Conservation (phyloP, 1,140 invertebrate genomes). For the Hycleus phaleratus region DNA sequence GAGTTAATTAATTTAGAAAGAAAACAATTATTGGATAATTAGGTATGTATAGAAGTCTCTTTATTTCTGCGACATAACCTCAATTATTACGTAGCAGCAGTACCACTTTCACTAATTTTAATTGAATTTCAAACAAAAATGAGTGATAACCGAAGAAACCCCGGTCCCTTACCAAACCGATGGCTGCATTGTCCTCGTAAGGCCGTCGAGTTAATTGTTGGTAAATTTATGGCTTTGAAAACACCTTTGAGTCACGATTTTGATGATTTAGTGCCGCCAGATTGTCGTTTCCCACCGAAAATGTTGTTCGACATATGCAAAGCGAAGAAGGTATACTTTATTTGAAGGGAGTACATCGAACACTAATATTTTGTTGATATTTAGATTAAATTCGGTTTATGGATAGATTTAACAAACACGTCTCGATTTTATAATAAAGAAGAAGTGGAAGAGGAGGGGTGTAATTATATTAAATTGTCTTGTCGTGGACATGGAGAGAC, state of each 20-base stretch:
- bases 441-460: conserved; percentile 64
- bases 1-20: too few species aligned
- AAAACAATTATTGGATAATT: too few species aligned
- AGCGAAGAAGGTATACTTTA: conserved; percentile 54
- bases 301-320: conserved; percentile 74
- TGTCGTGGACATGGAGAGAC: conserved; percentile 81
- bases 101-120: too few species aligned
- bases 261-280: conserved; percentile 71
- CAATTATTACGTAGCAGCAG: too few species aligned
- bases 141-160: too few species aligned
- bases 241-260: conserved; percentile 75
- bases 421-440: conserved; percentile 80
- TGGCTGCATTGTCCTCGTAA: conserved; percentile 92
- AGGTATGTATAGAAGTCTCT: too few species aligned
- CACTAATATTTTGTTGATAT: not conserved
- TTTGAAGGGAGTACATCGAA: not conserved
- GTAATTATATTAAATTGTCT: conserved; percentile 78
- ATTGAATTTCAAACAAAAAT: too few species aligned
- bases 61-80: too few species aligned
- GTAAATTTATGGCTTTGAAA: conserved; percentile 88
- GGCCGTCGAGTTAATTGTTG: conserved; percentile 60
- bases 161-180: conserved; percentile 68
- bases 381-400: conserved; percentile 80
- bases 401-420: conserved; percentile 96
- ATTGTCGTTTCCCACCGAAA: conserved; percentile 70